Evolutionary conservation across 2,797 vertebrate genomes (phyloP), one percentile per base, ranked within the genome.

Genomic region (Argya squamiceps): DNA sequence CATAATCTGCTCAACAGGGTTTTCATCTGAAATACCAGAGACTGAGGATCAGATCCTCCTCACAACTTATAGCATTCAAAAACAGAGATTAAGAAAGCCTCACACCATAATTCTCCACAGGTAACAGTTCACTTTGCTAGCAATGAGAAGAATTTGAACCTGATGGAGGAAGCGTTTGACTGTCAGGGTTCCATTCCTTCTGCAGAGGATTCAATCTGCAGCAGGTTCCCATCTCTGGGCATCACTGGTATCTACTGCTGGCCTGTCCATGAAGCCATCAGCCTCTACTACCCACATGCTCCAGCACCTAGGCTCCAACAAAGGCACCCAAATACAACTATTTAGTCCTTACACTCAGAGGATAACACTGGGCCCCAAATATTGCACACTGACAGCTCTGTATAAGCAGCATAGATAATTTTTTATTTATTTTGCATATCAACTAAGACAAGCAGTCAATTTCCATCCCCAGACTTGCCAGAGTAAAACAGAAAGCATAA

Each of bases 251-350:
- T 62, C 27, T 65, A 10, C n/a, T 8, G 2, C 18, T 65, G 44
- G 6, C 32, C 52, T 46, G 12, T 26, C 63, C 30, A 29, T 67
- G 44, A n/a, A 90, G 14, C 21, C 34, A 44, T 59, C 26, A 56
- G 21, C 34, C 30, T 0, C 0, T 19, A 16, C 46, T 77, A 30
- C n/a, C 37, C 59, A 67, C 15, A 7, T 0, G 0, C 32, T 74
- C 53, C 34, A 82, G 63, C 3, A 0, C 20, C 44, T 53, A 78
- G 36, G 9, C 2, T 65, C 26, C 63, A 79, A 41, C 11, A 92
- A n/a, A 68, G 49, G 13, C 73, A 39, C 12, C 10, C 43, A 58
- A 85, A 19, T 67, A 53, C 24, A 81, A 20, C 64, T 44, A 19
- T 52, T 86, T 56, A 79, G 17, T 79, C 74, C 26, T 92, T 44